Conservation (phyloP, 1,140 invertebrate genomes). For the Melanaphis sacchari region DNA sequence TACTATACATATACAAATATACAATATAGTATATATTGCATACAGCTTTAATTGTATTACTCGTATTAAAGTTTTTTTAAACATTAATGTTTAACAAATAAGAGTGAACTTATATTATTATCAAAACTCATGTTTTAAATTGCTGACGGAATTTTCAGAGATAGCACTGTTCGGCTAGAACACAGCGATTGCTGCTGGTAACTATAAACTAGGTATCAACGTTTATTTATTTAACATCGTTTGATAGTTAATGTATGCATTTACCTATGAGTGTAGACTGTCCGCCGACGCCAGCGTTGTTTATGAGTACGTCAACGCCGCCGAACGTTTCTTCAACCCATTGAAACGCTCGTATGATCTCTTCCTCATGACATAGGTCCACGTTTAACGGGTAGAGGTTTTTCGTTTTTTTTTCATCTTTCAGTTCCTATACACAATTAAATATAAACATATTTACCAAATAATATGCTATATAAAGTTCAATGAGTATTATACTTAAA, state of each 20-base stretch:
- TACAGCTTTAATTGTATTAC: too few species aligned
- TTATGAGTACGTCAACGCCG: conserved; percentile 75
- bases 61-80: too few species aligned
- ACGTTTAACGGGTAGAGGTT: conserved; percentile 66
- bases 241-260: background rate
- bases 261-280: conserved; percentile 59
- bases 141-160: too few species aligned
- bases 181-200: too few species aligned
- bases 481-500: background rate
- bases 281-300: conserved; percentile 70
- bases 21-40: too few species aligned
- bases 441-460: background rate
- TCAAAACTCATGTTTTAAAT: too few species aligned
- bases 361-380: conserved; percentile 73
- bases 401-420: conserved; percentile 30
- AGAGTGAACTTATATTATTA: too few species aligned
- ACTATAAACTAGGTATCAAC: too few species aligned
- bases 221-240: background rate
- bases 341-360: conserved; percentile 72
- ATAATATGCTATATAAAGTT: background rate
- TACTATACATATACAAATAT: too few species aligned
- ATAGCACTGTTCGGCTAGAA: too few species aligned
- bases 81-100: too few species aligned
- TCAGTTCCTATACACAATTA: conserved; percentile 39
- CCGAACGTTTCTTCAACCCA: conserved; percentile 70